Conservation (phyloP, 2,113 vertebrate species). For the Carassius carassius region DNA sequence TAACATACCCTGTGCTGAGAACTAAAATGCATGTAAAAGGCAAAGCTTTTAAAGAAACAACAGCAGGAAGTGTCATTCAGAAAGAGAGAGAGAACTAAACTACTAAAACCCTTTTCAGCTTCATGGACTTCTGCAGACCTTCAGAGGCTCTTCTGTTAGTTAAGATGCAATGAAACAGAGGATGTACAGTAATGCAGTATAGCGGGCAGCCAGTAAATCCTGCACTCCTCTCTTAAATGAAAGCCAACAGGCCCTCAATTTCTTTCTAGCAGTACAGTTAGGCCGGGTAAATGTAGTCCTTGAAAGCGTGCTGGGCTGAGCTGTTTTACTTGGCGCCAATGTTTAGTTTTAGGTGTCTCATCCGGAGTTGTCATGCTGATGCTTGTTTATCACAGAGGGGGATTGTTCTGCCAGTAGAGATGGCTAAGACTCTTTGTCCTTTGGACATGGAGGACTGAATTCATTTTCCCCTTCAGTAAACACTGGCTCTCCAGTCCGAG, state of each 20-base stretch:
- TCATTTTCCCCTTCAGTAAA: slow-evolving; percentile 42
- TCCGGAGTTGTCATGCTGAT: not conserved
- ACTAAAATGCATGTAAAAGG: not conserved
- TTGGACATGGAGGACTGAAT: slow-evolving; percentile 35
- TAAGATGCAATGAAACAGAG: not conserved
- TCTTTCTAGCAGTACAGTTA: not conserved
- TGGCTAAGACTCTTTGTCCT: not conserved
- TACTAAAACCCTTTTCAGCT: not conserved
- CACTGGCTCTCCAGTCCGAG: not conserved
- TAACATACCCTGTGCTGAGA: not conserved
- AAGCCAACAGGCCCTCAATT: slow-evolving; percentile 18
- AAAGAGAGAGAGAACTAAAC: not conserved
- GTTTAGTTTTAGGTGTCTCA: slow-evolving; percentile 6
- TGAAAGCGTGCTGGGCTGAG: too few species aligned
- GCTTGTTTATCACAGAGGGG: slow-evolving; percentile 27
- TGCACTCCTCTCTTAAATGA: not conserved
- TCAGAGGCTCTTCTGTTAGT: not conserved
- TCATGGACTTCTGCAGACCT: not conserved
- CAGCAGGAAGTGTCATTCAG: not conserved
- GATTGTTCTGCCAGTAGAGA: slow-evolving; percentile 21
- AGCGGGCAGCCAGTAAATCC: not conserved
- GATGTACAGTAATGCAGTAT: not conserved
- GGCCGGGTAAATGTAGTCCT: too few species aligned
- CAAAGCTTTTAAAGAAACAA: not conserved
- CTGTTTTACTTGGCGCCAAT: not conserved